Conservation (phyloP, 2,888 invertebrate species). For the Amphimallon solstitiale region DNA sequence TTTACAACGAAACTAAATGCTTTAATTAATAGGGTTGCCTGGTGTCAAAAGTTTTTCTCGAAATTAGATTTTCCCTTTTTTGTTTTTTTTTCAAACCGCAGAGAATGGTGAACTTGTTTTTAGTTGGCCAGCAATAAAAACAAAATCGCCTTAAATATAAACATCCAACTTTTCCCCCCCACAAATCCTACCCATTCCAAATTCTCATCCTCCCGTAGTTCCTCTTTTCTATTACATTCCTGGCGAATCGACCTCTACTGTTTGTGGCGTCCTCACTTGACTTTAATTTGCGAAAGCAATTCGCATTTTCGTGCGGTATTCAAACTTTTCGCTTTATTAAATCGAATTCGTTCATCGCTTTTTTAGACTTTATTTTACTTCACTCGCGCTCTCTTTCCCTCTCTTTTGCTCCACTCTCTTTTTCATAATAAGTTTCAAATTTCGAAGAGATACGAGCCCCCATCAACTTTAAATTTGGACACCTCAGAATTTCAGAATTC, state of each 20-base stretch:
- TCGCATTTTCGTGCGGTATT: slow-evolving; percentile 25
- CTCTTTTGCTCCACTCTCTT: too few species aligned
- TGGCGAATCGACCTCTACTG: background rate
- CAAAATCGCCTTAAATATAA: slow-evolving; percentile 30
- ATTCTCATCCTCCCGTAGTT: background rate
- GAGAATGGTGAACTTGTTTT: too few species aligned
- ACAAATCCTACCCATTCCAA: background rate
- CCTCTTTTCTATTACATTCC: slow-evolving; percentile 17
- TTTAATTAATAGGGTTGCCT: too few species aligned
- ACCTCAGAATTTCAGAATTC: too few species aligned
- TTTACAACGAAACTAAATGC: too few species aligned
- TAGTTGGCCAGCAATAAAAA: slow-evolving; percentile 20
- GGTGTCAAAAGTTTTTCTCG: too few species aligned
- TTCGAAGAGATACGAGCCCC: too few species aligned
- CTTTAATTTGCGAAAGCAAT: slow-evolving; percentile 28
- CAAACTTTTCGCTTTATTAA: slow-evolving; percentile 30
- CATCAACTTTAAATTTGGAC: too few species aligned
- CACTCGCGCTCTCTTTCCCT: too few species aligned
- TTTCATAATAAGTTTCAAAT: too few species aligned
- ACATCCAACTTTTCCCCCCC: background rate
- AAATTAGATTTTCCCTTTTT: background rate
- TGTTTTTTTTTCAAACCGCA: slow-evolving; percentile 9
- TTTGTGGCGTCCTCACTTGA: slow-evolving; percentile 2
- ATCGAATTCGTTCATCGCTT: slow-evolving; percentile 2
- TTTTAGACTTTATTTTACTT: slow-evolving; percentile 7